Base-by-base conservation (phyloP, 2,888 invertebrate species). In the Nomada goodeniana region DNA sequence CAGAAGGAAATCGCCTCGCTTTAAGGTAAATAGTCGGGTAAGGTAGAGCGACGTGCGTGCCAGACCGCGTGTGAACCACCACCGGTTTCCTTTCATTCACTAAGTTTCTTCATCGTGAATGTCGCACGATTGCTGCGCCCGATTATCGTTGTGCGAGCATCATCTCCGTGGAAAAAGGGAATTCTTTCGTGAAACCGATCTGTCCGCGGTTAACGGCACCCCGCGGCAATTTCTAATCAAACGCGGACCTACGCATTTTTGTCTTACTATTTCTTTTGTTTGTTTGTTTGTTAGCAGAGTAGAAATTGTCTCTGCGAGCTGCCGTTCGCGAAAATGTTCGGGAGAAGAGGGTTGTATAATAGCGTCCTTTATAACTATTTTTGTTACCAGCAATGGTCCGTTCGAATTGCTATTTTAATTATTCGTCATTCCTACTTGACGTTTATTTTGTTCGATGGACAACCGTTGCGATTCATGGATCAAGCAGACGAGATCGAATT, bases 61-160 rank as follows among this genome's bases (percentile, higher is more conserved):
- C 9, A 74, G 50, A 76, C 60, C 86, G 88, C 92, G 91, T 92
- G 92, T 92, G 92, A 92, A 92, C 92, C 92, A 87, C 89, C 88
- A 85, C 89, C 89, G 89, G 92, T 92, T 92, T 92, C 92, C 92
- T 92, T 91, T 92, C 92, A 91, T 92, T 92, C 92, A 91, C 88
- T 86, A 64, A 87, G 90, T 90, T 90, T 91, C 91, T 91, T 91
- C 91, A 91, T 91, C 90, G 91, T 81, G 91, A 91, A 89, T 92
- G 91, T 91, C 91, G 90, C 91, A 91, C 91, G 91, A 91, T 91
- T 91, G 87, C 87, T 76, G 83, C 80, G 76, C 88, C 85, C 90
- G 91, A 91, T 90, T 89, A 83, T 83, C 82, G 72, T 81, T 70
- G 82, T 64, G 82, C 82, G 82, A 73, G 82, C 81, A 69, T 83